Conservation (phyloP, 1,140 invertebrate species). For the Drosophila biarmipes region DNA sequence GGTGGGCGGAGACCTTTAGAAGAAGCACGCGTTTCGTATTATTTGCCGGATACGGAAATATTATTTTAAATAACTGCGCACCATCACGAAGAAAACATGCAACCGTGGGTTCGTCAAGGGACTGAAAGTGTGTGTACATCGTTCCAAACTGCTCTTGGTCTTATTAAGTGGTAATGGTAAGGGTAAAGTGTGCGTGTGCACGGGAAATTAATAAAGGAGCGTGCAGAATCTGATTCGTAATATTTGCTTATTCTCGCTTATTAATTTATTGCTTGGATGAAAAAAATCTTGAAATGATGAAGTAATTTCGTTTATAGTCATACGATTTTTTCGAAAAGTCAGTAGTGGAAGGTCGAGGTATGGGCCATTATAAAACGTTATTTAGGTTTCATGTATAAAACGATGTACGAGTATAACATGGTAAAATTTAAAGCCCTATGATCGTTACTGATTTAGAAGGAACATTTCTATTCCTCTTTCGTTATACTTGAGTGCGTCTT, state of each 20-base stretch:
- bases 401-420: no score
- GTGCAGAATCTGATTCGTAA: constrained; percentile 72
- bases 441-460: no score
- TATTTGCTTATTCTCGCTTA: constrained; percentile 63
- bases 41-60: constrained; percentile 78
- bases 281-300: background rate
- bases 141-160: constrained; percentile 18
- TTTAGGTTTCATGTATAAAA: no score
- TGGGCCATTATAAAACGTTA: no score
- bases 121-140: constrained; percentile 10
- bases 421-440: no score
- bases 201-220: constrained; percentile 79
- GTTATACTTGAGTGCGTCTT: no score
- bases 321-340: no score
- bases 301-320: background rate
- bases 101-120: constrained; percentile 14
- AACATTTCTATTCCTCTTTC: no score
- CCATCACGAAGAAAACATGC: constrained; percentile 29
- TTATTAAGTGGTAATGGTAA: constrained; percentile 26
- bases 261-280: constrained; percentile 54
- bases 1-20: constrained; percentile 2
- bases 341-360: no score
- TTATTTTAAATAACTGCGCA: constrained; percentile 78
- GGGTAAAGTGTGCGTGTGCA: constrained; percentile 66
- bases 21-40: constrained; percentile 70